These are phyloP conservation scores for Takifugu flavidus DNA, from an alignment of 2,113 vertebrate species.

Conservation along the genomic window DNA sequence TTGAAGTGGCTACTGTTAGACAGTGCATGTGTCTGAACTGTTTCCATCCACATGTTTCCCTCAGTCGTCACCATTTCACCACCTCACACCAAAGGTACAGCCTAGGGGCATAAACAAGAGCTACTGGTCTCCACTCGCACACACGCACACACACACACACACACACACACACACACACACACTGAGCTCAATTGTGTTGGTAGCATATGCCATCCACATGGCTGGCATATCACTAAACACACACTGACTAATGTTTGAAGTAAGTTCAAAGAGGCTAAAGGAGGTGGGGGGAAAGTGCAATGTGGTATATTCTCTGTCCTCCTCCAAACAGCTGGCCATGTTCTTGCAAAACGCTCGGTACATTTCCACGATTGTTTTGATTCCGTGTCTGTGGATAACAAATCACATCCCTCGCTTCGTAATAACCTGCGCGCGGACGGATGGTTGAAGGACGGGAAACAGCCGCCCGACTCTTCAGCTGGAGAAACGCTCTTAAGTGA, in stretches of 20 bases:
- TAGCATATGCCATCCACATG: constrained; percentile 88
- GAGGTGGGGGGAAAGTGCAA: constrained; percentile 56
- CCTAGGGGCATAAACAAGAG: constrained; percentile 77
- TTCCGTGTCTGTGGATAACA: constrained; percentile 33
- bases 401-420: constrained; percentile 36
- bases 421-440: constrained; percentile 39
- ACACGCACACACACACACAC: constrained; percentile 32
- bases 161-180: constrained; percentile 60
- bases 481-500: constrained; percentile 48
- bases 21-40: constrained; percentile 68
- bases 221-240: constrained; percentile 82
- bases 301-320: constrained; percentile 58
- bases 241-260: constrained; percentile 76
- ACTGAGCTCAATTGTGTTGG: constrained; percentile 61
- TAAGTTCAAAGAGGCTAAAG: constrained; percentile 71
- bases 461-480: constrained; percentile 48
- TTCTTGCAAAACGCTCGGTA: constrained; percentile 34
- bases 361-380: constrained; percentile 50
- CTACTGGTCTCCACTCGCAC: constrained; percentile 70
- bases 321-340: constrained; percentile 54
- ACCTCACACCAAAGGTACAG: constrained; percentile 78
- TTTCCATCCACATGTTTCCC: constrained; percentile 73
- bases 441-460: constrained; percentile 46
- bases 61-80: constrained; percentile 55
- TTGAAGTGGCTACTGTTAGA: constrained; percentile 81